Evolutionary conservation across 1,140 invertebrate genomes (phyloP), one percentile per base, ranked within the genome.

Genomic region (Leptinotarsa texana): DNA sequence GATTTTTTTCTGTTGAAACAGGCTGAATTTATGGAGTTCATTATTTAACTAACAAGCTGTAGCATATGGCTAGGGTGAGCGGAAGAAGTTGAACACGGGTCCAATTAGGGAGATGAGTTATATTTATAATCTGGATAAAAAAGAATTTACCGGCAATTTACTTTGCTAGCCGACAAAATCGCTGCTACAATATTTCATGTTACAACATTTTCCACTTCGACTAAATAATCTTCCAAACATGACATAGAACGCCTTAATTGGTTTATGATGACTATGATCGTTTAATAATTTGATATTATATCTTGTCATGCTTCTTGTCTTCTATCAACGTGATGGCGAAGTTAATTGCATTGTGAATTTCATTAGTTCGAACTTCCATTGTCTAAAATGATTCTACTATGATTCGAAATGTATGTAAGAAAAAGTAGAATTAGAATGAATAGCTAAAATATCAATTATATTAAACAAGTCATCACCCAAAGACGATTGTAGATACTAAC

Each of bases 101-200:
- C 73, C 78, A 79, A 79, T 79, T 79, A 79, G 77, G 75, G 71
- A 73, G 71, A 77, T 79, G 75, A 79, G 78, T 79, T 77, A 79
- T 79, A 73, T 75, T 75, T 75, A 79, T 79, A 79, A 77, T 79
- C 75, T 67, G 75, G 49, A 73, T 75, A 75, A 79, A 78, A 79
- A 75, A 70, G 70, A 71, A 33, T 69, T 49, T 70, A 69, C 74
- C 66, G 49, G 69, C 71, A 18, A 33, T 66, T 8, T 21, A 8
- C 33, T 65, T 74, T 78, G 49, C 15, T 74, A 18, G 27, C 42
- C 70, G 72, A 74, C 51, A 72, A 69, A 73, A 77, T 73, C 73
- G 68, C 68, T 77, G 67, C 75, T 79, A 73, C 75, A 77, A 79
- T 79, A 77, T 74, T 63, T 2, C 3, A 21, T 17, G 49, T 22